Percentiles rank a stretch among this genome's conserved stretches.
These are phyloP conservation scores for Merodon equestris DNA, from an alignment of 2,888 invertebrate species.

Conservation along the genomic window DNA sequence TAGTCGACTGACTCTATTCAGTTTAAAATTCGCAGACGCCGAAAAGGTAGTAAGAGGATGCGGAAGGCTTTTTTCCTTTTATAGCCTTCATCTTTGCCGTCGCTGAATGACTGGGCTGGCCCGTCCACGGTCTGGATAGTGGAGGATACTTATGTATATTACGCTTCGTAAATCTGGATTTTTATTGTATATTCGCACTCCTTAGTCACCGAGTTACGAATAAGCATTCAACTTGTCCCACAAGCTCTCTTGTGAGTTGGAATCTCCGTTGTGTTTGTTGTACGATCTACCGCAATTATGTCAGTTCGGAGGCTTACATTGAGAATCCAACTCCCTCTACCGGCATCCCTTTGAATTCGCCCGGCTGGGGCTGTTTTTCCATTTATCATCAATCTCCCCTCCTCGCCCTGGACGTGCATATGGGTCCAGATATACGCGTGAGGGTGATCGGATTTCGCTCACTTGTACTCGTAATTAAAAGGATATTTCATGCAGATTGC, in stretches of 20 bases:
- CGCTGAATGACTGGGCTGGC: too few species aligned
- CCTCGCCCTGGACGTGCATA: background rate
- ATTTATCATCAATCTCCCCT: constrained; percentile 27
- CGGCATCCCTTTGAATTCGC: too few species aligned
- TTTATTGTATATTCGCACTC: constrained; percentile 11
- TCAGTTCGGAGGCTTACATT: background rate
- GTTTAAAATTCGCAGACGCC: background rate
- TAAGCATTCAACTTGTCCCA: constrained; percentile 1
- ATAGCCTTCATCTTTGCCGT: too few species aligned
- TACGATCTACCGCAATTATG: constrained; percentile 52
- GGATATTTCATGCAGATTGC: constrained; percentile 56
- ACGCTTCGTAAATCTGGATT: constrained; percentile 45
- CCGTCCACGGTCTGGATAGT: too few species aligned
- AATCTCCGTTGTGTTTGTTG: constrained; percentile 53
- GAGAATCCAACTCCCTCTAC: too few species aligned
- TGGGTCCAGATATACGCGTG: constrained; percentile 37
- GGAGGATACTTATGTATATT: constrained; percentile 11
- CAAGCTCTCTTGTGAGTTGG: background rate
- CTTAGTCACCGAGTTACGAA: constrained; percentile 10
- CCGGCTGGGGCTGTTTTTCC: too few species aligned
- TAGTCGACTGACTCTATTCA: background rate
- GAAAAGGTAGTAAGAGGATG: background rate
- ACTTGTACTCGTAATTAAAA: constrained; percentile 69
- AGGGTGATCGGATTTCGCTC: constrained; percentile 45
- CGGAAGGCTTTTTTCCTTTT: background rate